Percentiles rank a stretch among this genome's conserved stretches.
These are phyloP conservation scores for Callithrix jacchus DNA, from an alignment of 2,113 vertebrate genomes.

Conservation along the genomic window DNA sequence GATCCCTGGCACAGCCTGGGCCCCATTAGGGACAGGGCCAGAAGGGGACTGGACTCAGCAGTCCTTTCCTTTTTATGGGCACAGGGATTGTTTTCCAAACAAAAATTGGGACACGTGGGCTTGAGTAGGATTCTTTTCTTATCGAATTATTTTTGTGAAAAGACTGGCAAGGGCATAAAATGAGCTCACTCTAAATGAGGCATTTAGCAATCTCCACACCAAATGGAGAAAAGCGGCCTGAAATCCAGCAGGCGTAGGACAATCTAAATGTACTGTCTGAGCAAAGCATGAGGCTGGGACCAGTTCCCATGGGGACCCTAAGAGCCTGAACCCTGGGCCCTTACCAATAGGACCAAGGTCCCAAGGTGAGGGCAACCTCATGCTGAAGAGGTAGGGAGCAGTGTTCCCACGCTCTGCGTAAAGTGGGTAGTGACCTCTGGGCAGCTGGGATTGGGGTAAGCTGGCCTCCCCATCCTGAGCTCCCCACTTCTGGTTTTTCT, in stretches of 20 bases:
- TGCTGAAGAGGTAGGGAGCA: not conserved
- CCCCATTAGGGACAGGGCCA: not conserved
- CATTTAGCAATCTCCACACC: not conserved
- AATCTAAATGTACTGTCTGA: not conserved
- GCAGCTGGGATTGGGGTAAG: not conserved
- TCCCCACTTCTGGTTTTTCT: not conserved
- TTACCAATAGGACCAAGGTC: not conserved
- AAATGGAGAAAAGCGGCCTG: not conserved
- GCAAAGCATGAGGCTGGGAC: not conserved
- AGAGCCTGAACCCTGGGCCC: not conserved
- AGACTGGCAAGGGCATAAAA: conserved; percentile 24
- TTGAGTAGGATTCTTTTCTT: conserved; percentile 59
- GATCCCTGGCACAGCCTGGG: not conserved
- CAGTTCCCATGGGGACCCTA: accelerated
- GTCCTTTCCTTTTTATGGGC: conserved; percentile 69
- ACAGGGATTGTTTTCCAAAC: conserved; percentile 52
- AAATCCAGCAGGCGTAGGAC: not conserved
- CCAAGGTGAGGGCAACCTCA: not conserved
- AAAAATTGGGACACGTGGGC: not conserved
- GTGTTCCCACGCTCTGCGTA: not conserved
- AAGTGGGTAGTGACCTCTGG: not conserved
- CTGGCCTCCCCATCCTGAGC: not conserved
- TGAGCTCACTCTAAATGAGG: not conserved
- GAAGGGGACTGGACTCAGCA: not conserved
- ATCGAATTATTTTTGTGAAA: conserved; percentile 50